A percentile compares a stretch with the other conserved stretches of the same genome.
Conservation (phyloP, 2,888 invertebrate species). For the Eilema sororculum region DNA sequence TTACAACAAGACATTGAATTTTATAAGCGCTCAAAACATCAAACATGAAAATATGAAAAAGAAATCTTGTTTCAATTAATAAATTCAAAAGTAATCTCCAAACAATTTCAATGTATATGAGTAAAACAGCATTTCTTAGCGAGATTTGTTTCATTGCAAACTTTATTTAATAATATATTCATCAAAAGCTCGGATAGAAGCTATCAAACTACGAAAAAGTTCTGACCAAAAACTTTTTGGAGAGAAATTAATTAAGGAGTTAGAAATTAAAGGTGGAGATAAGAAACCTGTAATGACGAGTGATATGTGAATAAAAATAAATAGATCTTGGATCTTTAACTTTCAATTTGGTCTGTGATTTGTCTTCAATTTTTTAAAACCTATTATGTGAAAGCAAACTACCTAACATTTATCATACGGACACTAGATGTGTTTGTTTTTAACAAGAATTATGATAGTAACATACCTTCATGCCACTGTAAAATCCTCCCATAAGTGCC, state of each 20-base stretch:
- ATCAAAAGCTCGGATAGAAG: neutral
- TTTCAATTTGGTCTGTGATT: too few relatives aligned
- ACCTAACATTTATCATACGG: neutral
- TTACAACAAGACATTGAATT: neutral
- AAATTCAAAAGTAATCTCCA: neutral
- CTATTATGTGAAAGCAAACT: neutral
- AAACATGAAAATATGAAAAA: neutral
- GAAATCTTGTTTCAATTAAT: neutral
- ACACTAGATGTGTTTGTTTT: neutral
- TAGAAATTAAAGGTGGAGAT: neutral
- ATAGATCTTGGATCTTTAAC: too few relatives aligned
- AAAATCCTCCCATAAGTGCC: slow-evolving; percentile 91
- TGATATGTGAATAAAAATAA: neutral
- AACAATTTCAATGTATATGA: neutral
- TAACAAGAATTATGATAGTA: neutral
- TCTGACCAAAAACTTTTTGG: neutral
- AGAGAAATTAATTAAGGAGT: neutral
- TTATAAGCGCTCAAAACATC: neutral
- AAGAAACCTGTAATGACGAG: neutral
- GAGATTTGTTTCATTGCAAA: neutral
- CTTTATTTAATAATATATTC: neutral
- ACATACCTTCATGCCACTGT: slow-evolving; percentile 89
- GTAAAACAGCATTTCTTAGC: neutral
- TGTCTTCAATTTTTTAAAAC: too few relatives aligned
- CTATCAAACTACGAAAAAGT: neutral